Base-by-base conservation (phyloP, 2,797 vertebrate genomes). In the Ispidina lecontei region DNA sequence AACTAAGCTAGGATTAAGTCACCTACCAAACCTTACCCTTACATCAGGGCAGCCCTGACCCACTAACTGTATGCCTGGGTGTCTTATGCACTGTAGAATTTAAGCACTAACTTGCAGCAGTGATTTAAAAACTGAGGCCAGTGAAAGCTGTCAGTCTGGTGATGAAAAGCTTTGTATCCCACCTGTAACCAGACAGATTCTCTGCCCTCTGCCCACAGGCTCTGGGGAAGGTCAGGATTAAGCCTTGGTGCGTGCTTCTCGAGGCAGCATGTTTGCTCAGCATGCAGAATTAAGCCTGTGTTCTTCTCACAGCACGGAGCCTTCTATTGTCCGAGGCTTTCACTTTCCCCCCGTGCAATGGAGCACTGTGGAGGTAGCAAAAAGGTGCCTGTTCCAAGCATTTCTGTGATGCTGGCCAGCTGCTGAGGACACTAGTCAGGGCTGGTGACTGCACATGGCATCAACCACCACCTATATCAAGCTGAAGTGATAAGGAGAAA, bases 121-220 rank as follows among this genome's bases (percentile, higher is more conserved):
- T 37, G 72, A 78, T 79, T 83, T 65, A 75, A 41, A 74, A 75
- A 20, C 3, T 0, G 2, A 9, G 31, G 35, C 28, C 67, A 65
- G 54, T 7, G 31, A 84, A 93, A 90, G 62, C 47, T 46, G 22
- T 62, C 60, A 62, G 51, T 55, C 51, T 74, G 84, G 33, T 9
- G 9, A 77, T 83, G n/a, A 87, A 87, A 95, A 92, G 35, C 71
- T 82, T 74, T 69, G 58, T 58, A 88, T 79, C 29, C 14, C 44
- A 46, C 28, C 29, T 84, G 29, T 29, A 83, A 77, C 11, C 51
- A 78, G n/a, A 44, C 16, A n/a, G 19, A 69, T 62, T 54, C 44
- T 65, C 49, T 52, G 26, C 46, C n/a, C 22, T 84, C 52, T 31
- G 81, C 51, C 28, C 4, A 2, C 28, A 63, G 68, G 37, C 80